Percentiles rank a stretch among this genome's conserved stretches.
Conservation (phyloP, 2,888 invertebrate genomes). For the Hyposoter didymator region DNA sequence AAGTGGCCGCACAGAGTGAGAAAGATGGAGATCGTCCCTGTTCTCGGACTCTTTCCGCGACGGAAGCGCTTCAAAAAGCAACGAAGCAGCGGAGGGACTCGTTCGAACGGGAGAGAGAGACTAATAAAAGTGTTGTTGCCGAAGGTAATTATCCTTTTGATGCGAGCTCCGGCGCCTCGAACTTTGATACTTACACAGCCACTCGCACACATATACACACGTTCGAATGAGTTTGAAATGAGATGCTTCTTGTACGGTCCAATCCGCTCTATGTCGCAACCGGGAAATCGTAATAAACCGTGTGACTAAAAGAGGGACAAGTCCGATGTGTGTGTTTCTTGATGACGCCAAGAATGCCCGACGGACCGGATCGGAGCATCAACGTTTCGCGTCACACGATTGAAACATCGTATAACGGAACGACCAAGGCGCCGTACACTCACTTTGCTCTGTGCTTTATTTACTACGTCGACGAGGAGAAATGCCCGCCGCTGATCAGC, state of each 20-base stretch:
- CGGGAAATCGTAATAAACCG: slow-evolving; percentile 64
- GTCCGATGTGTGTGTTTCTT: slow-evolving; percentile 23
- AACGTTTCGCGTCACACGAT: slow-evolving; percentile 52
- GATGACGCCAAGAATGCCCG: slow-evolving; percentile 54
- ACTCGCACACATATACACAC: slow-evolving; percentile 24
- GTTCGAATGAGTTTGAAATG: slow-evolving; percentile 46
- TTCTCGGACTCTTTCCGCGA: slow-evolving; percentile 50
- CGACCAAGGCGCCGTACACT: slow-evolving; percentile 48
- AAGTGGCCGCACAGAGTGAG: slow-evolving; percentile 54
- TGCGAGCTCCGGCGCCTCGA: slow-evolving; percentile 76
- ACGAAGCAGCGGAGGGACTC: slow-evolving; percentile 14
- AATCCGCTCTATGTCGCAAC: slow-evolving; percentile 46
- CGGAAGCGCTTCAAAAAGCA: slow-evolving; percentile 36
- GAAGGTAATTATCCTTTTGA: slow-evolving; percentile 75
- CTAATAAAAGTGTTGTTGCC: slow-evolving; percentile 71
- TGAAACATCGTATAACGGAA: slow-evolving; percentile 51
- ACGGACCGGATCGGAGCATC: slow-evolving; percentile 32
- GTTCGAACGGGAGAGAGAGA: slow-evolving; percentile 30
- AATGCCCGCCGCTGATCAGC: background rate
- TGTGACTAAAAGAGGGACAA: slow-evolving; percentile 29
- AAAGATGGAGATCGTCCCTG: slow-evolving; percentile 41
- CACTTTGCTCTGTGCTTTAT: slow-evolving; percentile 23
- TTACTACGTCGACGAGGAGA: slow-evolving; percentile 15
- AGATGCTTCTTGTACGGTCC: slow-evolving; percentile 38
- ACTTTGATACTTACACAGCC: slow-evolving; percentile 63